Conservation (phyloP, 1,140 invertebrate species). For the Cecropterus lyciades region DNA sequence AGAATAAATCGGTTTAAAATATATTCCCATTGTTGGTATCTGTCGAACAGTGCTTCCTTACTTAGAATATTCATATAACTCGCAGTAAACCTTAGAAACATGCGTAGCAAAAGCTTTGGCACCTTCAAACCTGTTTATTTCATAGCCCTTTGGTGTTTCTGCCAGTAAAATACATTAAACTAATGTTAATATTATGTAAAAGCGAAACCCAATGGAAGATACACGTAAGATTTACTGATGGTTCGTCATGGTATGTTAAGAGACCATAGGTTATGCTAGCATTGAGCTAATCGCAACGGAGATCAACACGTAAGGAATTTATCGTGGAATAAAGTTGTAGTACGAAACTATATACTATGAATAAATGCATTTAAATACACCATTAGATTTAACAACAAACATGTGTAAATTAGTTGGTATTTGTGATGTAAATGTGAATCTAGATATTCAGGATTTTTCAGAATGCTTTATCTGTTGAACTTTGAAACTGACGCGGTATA, state of each 20-base stretch:
- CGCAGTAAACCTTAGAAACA: conserved; percentile 25
- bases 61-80: conserved; percentile 7
- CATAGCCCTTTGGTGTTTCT: conserved; percentile 27
- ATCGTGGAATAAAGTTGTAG: conserved; percentile 37
- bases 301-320: conserved; percentile 44
- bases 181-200: conserved; percentile 37
- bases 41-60: conserved; percentile 3
- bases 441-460: background rate
- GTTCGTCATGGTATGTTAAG: conserved; percentile 50
- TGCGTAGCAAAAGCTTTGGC: conserved; percentile 36
- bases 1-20: too few relatives aligned
- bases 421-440: conserved; percentile 2
- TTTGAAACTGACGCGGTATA: too few relatives aligned
- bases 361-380: conserved; percentile 33
- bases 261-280: conserved; percentile 56
- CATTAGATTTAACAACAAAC: conserved; percentile 22
- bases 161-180: conserved; percentile 36
- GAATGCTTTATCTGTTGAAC: background rate
- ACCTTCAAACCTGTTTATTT: conserved; percentile 34
- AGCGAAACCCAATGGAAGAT: conserved; percentile 34
- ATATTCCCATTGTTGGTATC: background rate
- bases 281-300: conserved; percentile 47
- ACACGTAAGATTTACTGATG: conserved; percentile 39
- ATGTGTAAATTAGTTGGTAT: conserved; percentile 28
- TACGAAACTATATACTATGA: conserved; percentile 27